Conservation (phyloP, 2,113 vertebrate species). For the Spheniscus mendiculus region DNA sequence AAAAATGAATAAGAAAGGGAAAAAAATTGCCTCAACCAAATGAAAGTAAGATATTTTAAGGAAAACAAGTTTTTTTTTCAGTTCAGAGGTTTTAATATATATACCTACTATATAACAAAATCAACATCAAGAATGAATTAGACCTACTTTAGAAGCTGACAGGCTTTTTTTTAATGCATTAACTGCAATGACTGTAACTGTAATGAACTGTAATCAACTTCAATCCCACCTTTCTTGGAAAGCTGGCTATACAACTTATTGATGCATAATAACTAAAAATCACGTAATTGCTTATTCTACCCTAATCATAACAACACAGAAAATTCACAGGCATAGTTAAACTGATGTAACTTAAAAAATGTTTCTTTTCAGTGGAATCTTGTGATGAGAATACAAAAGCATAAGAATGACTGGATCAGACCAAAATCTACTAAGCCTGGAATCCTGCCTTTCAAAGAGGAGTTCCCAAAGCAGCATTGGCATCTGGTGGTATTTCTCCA, state of each 20-base stretch:
- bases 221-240: neutral
- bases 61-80: neutral
- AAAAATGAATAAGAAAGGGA: neutral
- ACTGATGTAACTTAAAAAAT: neutral
- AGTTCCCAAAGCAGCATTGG: neutral
- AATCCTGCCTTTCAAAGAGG: neutral
- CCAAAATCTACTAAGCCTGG: neutral
- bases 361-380: neutral
- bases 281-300: neutral
- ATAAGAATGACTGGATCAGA: neutral
- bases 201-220: neutral
- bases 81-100: neutral
- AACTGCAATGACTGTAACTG: neutral
- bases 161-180: neutral
- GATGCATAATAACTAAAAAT: neutral
- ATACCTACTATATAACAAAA: neutral
- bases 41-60: neutral
- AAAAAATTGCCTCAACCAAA: neutral
- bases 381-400: neutral
- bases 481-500: neutral
- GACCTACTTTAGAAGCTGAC: neutral
- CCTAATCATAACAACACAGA: neutral
- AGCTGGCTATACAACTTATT: neutral
- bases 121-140: neutral
- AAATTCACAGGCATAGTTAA: neutral